Evolutionary conservation across 92 coral and sea anemone species (phyloP), one percentile per base, ranked within the genome.

Genomic region (Umimayanthus kanabou): DNA sequence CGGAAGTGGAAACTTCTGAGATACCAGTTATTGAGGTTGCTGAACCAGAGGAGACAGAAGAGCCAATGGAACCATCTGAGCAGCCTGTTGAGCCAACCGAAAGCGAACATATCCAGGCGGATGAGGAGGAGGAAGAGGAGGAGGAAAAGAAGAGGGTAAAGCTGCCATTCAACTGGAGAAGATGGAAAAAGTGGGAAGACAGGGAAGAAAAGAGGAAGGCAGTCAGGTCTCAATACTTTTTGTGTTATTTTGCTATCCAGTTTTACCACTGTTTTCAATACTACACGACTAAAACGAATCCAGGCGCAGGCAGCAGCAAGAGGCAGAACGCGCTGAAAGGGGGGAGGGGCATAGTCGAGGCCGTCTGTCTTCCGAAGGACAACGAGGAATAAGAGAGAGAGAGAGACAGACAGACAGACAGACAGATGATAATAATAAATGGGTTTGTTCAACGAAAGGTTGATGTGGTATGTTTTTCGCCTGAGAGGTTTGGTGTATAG

Each of bases 121-220:
- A 80, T 0, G 73, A 15, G 29, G 25, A 1, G 37, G 13, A 81
- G 20, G 8, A 42, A 20, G 55, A 79, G 14, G 25, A 65, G 15
- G 57, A 81, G 69, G 85, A 23, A 39, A 66, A 81, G 57, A 39
- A 30, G 55, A 40, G 13, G 55, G 30, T 39, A 57, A 49, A 65
- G 39, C 26, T 55, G 83, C 76, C 85, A 65, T 22, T 82, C 22
- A 11, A 70, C 43, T 69, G 57, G 64, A 25, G 53, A n/a, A 28
- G 70, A 70, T 83, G 58, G 77, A 42, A 43, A 53, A 45, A 69
- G 87, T 83, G 77, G 87, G 66, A 40, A 83, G 77, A 43, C 15
- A 82, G 13, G 42, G 66, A 83, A 43, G 64, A 83, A 47, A 26
- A 67, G 87, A 83, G 39, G 85, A 65, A 26, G 47, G 43, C 33